Base-by-base conservation (phyloP, 2,113 vertebrate species). In the Melanotaenia duboulayi region DNA sequence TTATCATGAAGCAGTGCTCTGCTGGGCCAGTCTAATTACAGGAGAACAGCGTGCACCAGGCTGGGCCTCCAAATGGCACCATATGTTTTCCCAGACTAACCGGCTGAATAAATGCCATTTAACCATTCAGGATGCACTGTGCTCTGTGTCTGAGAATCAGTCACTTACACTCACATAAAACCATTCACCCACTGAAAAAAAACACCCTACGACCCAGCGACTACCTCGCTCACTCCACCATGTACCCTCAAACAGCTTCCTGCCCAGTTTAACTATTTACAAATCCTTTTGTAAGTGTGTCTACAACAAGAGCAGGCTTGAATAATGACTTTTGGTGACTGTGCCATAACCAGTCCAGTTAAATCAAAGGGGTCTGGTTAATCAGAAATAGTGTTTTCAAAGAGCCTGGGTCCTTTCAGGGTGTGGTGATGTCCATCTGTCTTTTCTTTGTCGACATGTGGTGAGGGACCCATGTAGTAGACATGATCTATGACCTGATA, bases 61-160 rank as follows among this genome's bases (percentile, higher is more conserved):
- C 95, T 94, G 95, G 92, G 92, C 84, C 84, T 95, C 95, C 96
- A 97, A 97, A 97, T 95, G 95, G 95, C 94, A 95, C 96, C 96
- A 95, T 97, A 96, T 96, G 96, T 94, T 97, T 95, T 92, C 95
- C 95, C 94, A 95, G 96, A 96, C 95, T 94, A 94, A 93, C 90
- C 83, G 90, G 93, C 93, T 93, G 94, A 93, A 93, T 91, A 93
- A 92, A 93, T 91, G 89, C 73, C 87, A 91, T 92, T 93, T 93
- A 93, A 89, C 85, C 91, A 91, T 93, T 91, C 91, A 87, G 91
- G 92, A 91, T 92, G 90, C 92, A 89, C 92, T 83, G 88, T 74
- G 89, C 83, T 61, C 87, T 60, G 81, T 89, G 89, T 92, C 89
- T 93, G 89, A 89, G 87, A 91, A 90, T 91, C 84, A 90, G 85